Evolutionary conservation across 2,113 vertebrate genomes (phyloP).

Genomic region (Diadophis punctatus): DNA sequence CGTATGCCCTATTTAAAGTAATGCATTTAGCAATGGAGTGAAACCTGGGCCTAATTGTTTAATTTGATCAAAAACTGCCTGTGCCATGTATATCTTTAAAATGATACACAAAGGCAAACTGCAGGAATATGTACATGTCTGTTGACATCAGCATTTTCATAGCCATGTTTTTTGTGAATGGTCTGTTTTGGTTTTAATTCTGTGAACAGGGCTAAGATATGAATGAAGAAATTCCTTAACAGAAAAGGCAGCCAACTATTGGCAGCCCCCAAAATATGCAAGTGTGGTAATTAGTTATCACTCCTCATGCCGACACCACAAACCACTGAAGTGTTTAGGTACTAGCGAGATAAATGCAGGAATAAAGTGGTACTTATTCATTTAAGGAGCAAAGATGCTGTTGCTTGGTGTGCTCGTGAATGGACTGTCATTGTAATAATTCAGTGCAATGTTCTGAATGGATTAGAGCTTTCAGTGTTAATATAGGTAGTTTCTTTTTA

Average conservation of each 20-base stretch:
- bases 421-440: background rate
- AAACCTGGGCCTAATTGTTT: slow-evolving; percentile 17
- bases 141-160: slow-evolving; percentile 32
- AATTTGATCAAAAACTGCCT: slow-evolving; percentile 34
- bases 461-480: slow-evolving; percentile 29
- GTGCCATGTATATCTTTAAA: slow-evolving; percentile 19
- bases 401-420: background rate
- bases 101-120: background rate
- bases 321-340: background rate
- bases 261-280: slow-evolving; percentile 30
- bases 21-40: slow-evolving; percentile 37
- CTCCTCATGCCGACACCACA: background rate
- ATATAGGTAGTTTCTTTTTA: slow-evolving; percentile 18
- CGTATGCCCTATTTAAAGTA: slow-evolving; percentile 8
- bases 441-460: background rate
- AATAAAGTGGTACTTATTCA: slow-evolving; percentile 1
- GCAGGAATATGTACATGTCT: background rate
- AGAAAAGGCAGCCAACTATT: slow-evolving; percentile 10
- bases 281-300: slow-evolving; percentile 42
- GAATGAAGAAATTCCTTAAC: slow-evolving; percentile 9
- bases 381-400: slow-evolving; percentile 23
- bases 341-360: slow-evolving; percentile 31
- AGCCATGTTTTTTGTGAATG: background rate
- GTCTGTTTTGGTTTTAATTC: background rate
- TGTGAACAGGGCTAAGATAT: slow-evolving; percentile 22